Evolutionary conservation across 2,797 vertebrate genomes (phyloP), one percentile per base, ranked within the genome.

Genomic region (Lepilemur ruficaudatus): DNA sequence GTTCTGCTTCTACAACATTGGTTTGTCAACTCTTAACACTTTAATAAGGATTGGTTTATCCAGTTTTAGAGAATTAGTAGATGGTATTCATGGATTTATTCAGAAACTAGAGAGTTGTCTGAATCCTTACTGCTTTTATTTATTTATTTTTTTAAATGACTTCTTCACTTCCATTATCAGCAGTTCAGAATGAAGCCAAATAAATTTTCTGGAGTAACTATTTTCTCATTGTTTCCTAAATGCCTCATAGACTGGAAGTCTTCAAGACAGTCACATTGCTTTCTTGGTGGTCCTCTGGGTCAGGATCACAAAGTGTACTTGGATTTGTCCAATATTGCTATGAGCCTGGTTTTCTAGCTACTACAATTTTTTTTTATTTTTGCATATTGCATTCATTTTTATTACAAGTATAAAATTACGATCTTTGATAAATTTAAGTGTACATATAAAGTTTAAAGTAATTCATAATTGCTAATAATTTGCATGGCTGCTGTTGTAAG

Each of bases 341-440:
- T 14, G 4, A 88, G 67, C n/a, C 76, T 81, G 14, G 32, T 87
- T 94, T 93, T 91, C 35, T 86, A 43, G 69, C 65, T 18, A 76
- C 25, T 46, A 55, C 8, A 59, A 23, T 11, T 10, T 79, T n/a
- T 70, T 73, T 59, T 72, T 13, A 57, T 87, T 90, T 70, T 70
- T 13, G 50, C 28, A 69, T 82, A 73, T n/a, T 76, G 0, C 7
- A 59, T 81, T 91, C 38, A 72, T 23, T 85, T 95, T 72, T 89
- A 15, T 70, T 83, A 84, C 6, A 82, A 55, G 41, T 78, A 43
- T 76, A 78, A 57, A 89, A 89, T n/a, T 81, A 0, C 3, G 90
- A 86, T 59, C 32, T 83, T 94, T 92, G 95, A 96, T 88, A 97
- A 94, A 80, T 72, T 94, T 38, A 96, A 95, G 67, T 86, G 4